phyloP scores from a whole-genome alignment of 1,140 invertebrate species.

The Aphelenchoides besseyi region DNA sequence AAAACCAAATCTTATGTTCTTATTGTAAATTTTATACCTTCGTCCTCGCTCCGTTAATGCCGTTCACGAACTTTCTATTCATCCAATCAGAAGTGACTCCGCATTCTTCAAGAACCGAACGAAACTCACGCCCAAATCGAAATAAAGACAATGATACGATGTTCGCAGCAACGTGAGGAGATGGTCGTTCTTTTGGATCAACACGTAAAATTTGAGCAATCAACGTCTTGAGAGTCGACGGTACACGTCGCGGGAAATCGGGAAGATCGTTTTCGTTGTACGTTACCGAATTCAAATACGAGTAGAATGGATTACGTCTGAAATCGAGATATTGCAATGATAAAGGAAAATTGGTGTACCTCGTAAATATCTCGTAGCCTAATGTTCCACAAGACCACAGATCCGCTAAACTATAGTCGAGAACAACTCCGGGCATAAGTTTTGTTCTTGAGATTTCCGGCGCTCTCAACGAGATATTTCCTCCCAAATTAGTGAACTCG shows the following conservation, averaged over 20 bases:
- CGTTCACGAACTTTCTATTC: constrained; percentile 5
- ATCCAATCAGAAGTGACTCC: constrained; percentile 7
- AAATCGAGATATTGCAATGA: neutral
- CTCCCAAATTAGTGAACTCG: constrained; percentile 39
- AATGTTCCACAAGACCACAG: constrained; percentile 40
- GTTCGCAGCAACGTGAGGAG: constrained; percentile 43
- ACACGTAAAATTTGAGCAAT: constrained; percentile 33
- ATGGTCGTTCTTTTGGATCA: constrained; percentile 35
- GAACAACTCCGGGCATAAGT: constrained; percentile 10
- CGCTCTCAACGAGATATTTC: constrained; percentile 41
- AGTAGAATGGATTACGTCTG: constrained; percentile 45
- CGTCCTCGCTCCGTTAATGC: neutral
- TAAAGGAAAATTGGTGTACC: constrained; percentile 25
- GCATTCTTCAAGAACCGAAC: constrained; percentile 18
- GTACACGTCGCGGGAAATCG: constrained; percentile 27
- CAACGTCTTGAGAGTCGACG: constrained; percentile 33
- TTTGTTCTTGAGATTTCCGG: constrained; percentile 38
- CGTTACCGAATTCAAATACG: constrained; percentile 30
- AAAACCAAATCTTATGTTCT: constrained; percentile 22
- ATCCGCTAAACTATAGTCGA: constrained; percentile 45
- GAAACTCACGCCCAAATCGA: constrained; percentile 37
- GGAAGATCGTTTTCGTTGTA: constrained; percentile 40
- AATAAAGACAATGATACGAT: constrained; percentile 42
- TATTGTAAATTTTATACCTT: neutral
- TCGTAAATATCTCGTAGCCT: constrained; percentile 48